Percentiles rank a stretch among this genome's conserved stretches.
These are phyloP conservation scores for Campaea margaritaria DNA, from an alignment of 2,888 invertebrate species.

Conservation along the genomic window DNA sequence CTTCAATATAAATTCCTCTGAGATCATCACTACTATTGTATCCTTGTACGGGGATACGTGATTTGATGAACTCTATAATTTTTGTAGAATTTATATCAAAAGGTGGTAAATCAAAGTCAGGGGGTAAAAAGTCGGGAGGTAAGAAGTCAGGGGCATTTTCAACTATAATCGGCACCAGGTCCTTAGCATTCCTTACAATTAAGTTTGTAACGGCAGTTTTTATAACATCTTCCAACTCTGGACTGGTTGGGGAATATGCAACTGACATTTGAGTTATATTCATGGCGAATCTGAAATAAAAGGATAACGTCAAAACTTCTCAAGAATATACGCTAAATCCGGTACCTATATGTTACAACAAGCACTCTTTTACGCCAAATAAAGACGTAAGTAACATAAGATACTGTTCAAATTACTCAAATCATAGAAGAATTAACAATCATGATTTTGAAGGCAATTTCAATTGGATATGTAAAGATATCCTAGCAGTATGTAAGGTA, in stretches of 20 bases:
- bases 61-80: constrained; percentile 57
- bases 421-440: no score
- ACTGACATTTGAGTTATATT: constrained; percentile 62
- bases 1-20: constrained; percentile 62
- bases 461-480: no score
- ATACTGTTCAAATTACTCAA: no score
- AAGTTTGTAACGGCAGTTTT: constrained; percentile 61
- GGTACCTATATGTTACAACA: no score
- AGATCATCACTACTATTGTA: constrained; percentile 64
- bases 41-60: constrained; percentile 53
- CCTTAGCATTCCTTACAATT: constrained; percentile 54
- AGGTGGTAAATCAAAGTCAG: constrained; percentile 45
- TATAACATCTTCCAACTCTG: constrained; percentile 67
- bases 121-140: constrained; percentile 27
- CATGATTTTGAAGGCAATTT: no score
- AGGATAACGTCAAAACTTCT: not conserved
- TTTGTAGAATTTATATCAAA: constrained; percentile 47
- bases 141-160: constrained; percentile 45
- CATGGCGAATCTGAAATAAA: constrained; percentile 64
- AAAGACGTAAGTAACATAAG: no score
- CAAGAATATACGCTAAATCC: no score
- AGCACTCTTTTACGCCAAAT: no score
- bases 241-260: constrained; percentile 79
- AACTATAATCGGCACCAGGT: constrained; percentile 60
- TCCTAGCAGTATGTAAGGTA: no score